Evolutionary conservation across 2,113 vertebrate genomes (phyloP), one percentile per base, ranked within the genome.

Genomic region (Antidorcas marsupialis): DNA sequence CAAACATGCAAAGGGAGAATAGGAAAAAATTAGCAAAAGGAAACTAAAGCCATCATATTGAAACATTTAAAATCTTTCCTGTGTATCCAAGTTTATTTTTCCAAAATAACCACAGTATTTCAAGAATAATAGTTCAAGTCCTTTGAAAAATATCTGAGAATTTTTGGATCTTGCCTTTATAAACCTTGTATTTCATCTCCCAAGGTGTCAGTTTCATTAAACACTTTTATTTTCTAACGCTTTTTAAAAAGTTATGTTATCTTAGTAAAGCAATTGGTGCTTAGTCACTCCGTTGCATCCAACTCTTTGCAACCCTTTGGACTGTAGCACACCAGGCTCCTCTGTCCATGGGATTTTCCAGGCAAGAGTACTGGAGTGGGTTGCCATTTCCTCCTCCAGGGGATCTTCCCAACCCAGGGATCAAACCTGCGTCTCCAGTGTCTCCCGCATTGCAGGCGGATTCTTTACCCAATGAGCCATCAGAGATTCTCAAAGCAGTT

Each of bases 51-150:
- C 95, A 84, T 93, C 78, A 60, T 89, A 96, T 64, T 94, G 71
- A 96, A 93, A 47, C 71, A 91, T 83, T 95, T 96, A 94, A 89
- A 97, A 78, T 82, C 57, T 28, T 94, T 90, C 88, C 50, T 78
- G 17, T 95, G 89, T 93, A 76, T 89, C 82, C 86, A 95, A 82
- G 67, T 94, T 97, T 94, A 62, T 88, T 93, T 93, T 94, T 95
- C 76, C 89, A 95, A 97, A 94, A 94, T 92, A 97, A 94, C 78
- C 71, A 91, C n/a, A 86, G 50, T 59, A 91, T 97, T 95, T 97
- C 64, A 81, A 88, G 92, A 94, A 57, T 94, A 94, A 47, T 94
- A 93, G 28, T 97, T n/a, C 23, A 87, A 71, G 39, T 79, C 45
- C 64, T 96, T 97, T 97, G 92, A 85, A 96, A 97, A 93, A 76